Conservation (phyloP, 2,888 invertebrate genomes). For the Heteromyza rotundicornis region DNA sequence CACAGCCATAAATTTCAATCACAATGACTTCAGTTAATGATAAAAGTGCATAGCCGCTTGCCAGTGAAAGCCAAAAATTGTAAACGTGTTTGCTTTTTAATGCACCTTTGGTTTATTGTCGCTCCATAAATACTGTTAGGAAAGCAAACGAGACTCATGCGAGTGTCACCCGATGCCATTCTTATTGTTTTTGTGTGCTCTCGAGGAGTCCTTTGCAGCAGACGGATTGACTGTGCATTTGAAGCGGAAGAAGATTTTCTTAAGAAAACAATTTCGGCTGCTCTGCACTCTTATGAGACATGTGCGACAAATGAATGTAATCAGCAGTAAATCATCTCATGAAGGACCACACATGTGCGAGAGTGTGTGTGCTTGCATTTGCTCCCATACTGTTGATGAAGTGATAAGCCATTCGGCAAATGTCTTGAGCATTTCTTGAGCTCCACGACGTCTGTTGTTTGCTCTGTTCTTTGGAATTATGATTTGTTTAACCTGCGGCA, state of each 20-base stretch:
- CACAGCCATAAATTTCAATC: conserved; percentile 7
- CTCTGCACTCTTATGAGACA: conserved; percentile 18
- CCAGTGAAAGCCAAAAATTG: too few relatives aligned
- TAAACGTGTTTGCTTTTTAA: background rate
- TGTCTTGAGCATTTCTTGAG: conserved; percentile 4
- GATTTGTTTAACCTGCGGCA: conserved; percentile 15
- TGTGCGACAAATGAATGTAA: conserved; percentile 42
- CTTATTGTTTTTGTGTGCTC: background rate
- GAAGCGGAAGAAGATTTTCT: background rate
- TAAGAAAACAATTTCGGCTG: conserved; percentile 19
- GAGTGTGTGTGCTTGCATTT: background rate
- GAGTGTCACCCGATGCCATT: background rate
- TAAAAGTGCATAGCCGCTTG: conserved; percentile 15
- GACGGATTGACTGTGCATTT: too few relatives aligned
- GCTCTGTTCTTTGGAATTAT: conserved; percentile 4
- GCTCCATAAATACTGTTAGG: background rate
- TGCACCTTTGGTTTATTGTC: background rate
- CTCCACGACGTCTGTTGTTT: background rate
- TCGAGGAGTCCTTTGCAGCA: too few relatives aligned
- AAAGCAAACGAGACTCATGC: background rate
- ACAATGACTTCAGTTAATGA: conserved; percentile 12
- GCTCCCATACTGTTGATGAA: conserved; percentile 4
- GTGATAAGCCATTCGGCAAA: conserved; percentile 15
- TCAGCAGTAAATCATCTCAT: conserved; percentile 47
- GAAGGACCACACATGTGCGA: conserved; percentile 21